Base-by-base conservation (phyloP, 1,140 invertebrate genomes). In the Bathynomus jamesi region DNA sequence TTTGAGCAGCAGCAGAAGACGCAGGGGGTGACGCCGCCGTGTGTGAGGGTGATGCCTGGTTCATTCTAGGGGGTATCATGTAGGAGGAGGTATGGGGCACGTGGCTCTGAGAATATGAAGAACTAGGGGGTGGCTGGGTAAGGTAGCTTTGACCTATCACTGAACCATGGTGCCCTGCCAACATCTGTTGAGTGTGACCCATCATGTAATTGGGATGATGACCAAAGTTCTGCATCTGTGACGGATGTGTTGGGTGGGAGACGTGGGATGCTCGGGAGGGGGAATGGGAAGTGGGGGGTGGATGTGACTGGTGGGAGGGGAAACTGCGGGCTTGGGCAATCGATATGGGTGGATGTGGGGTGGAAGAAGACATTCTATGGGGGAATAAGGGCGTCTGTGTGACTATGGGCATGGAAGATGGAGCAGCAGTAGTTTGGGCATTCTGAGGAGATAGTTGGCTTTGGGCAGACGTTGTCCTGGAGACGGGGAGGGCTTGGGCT, bases 31-130 rank as follows among this genome's bases (percentile, higher is more conserved):
- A 81, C 31, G 83, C 84, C 61, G 67, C 60, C 28, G 3, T 31
- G 46, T 31, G 81, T 78, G 61, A 81, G 78, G 17, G 76, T 63
- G 40, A 29, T 53, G 29, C 28, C 53, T 72, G 69, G 53, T 71
- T 76, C 68, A 76, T 69, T 69, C 69, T 71, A 71, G 21, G 69
- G 69, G 21, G 69, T 70, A 69, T 70, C 73, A 75, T 75, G 25
- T 75, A 75, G 21, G 73, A 75, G 13, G 69, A 75, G 21, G 76
- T 70, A 78, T 80, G 73, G 79, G 82, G 28, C 78, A 78, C 75
- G 81, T 84, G 67, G 85, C 83, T 84, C 84, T 81, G 83, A 85
- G 79, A 85, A 83, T 79, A 81, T 85, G 80, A 68, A 83, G 83
- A 74, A 80, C 80, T 29, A 83, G 83, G 76, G 79, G 40, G 40